Base-by-base conservation (phyloP, 2,113 vertebrate genomes). In the Galeopterus variegatus region DNA sequence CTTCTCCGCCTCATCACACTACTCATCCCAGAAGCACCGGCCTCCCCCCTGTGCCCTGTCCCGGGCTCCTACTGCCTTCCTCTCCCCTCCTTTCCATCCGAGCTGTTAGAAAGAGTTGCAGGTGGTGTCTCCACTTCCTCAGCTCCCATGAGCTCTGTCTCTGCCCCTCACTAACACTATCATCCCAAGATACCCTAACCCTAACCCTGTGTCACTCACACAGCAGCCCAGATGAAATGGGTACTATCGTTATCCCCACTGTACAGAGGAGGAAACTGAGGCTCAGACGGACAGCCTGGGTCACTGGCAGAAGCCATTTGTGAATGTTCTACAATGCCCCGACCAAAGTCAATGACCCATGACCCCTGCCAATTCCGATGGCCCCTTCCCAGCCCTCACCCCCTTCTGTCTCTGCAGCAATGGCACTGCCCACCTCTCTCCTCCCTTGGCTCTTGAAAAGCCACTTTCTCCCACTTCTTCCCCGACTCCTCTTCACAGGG, bases 181-280 rank as follows among this genome's bases (percentile, higher is more conserved):
- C 48, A 52, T 28, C 1, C 24, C 19, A 18, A 23, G 58, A 50
- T 52, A n/a, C 67, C n/a, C 41, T 41, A 41, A 41, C 41, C 41
- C 41, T 41, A 41, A 41, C 41, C 41, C 41, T 41, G 41, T 41
- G 41, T 41, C 41, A 41, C 41, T 41, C 41, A 41, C 54, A 72
- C 5, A 45, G 70, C 33, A 54, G 56, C 52, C 15, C 19, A 9
- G 26, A 12, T 6, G 41, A 76, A 79, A 41, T 62, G n/a, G 26
- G 60, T 54, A 1, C 62, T 13, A 6, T 23, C 77, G 50, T 54
- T 33, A n/a, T 21, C n/a, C 3, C 19, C 24, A 45, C 1, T 52
- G 48, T 31, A 45, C 26, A 89, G 64, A 88, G 76, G 24, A 67
- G 56, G 79, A 83, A 88, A 95, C 64, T 24, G 41, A 94, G 89